A percentile compares a stretch with the other conserved stretches of the same genome.
These are phyloP conservation scores for Sinopyrophorus schimmeli DNA, from an alignment of 2,888 invertebrate species.

Conservation along the genomic window DNA sequence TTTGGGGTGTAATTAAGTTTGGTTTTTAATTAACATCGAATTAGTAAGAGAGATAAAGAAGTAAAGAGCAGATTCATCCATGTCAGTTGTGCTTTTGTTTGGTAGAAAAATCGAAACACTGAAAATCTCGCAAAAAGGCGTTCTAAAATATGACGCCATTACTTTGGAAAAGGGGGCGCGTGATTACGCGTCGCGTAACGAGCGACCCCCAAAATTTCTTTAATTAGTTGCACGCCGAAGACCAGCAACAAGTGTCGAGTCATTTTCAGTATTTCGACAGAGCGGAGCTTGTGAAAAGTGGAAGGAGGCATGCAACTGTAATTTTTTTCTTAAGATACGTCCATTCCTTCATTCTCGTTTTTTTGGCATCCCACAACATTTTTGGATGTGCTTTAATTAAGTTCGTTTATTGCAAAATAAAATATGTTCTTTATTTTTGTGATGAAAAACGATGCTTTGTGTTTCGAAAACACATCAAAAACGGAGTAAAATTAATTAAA, in stretches of 20 bases:
- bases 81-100: no score
- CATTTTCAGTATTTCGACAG: slow-evolving; percentile 25
- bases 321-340: no score
- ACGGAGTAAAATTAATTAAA: slow-evolving; percentile 6
- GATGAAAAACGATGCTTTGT: background rate
- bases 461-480: background rate
- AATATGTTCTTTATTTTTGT: background rate
- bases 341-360: slow-evolving; percentile 26
- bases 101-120: no score
- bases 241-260: slow-evolving; percentile 34
- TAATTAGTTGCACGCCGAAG: slow-evolving; percentile 25
- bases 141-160: slow-evolving; percentile 5
- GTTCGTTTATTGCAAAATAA: background rate
- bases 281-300: slow-evolving; percentile 30
- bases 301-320: slow-evolving; percentile 24
- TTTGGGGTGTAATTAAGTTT: slow-evolving; percentile 2
- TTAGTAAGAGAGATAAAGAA: slow-evolving; percentile 21
- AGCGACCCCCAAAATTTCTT: slow-evolving; percentile 17
- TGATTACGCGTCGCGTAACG: slow-evolving; percentile 15
- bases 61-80: slow-evolving; percentile 28
- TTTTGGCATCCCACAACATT: slow-evolving; percentile 4
- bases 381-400: slow-evolving; percentile 14
- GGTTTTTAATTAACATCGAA: slow-evolving; percentile 19
- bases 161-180: slow-evolving; percentile 14
- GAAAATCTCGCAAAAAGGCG: no score